Evolutionary conservation across 2,888 invertebrate genomes (phyloP), one percentile per base, ranked within the genome.

Genomic region (Melanargia galathea): DNA sequence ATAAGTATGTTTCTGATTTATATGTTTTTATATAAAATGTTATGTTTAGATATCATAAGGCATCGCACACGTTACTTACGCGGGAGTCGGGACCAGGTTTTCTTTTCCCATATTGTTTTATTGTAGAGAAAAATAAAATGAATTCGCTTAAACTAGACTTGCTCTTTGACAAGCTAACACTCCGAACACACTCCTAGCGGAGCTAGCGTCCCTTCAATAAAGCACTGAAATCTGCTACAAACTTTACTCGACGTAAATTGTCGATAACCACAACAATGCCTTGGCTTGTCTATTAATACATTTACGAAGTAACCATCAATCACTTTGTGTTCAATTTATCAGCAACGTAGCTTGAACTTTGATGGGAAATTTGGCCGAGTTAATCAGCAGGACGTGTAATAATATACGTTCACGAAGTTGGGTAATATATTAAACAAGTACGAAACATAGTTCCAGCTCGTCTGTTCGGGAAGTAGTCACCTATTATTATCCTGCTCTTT

Each of bases 311-410:
- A 35, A 33, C 24, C 58, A 58, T 58, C 58, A 58, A 58, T 58
- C 58, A 58, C 58, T 58, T 58, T 48, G 48, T 10, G 58, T 58
- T 35, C 58, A 58, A 58, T 48, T 48, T 58, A 58, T 58, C 46
- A 38, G 58, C 48, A 35, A 35, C 35, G 35, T 48, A 58, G 58
- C 48, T 35, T 35, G 22, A 58, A 58, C 48, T 58, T 58, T 58
- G 48, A 48, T 58, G 58, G 58, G 58, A 48, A 58, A 58, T 46
- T 58, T 58, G 46, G 48, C 22, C 6, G 48, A 48, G 35, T 48
- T 58, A 58, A 58, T 58, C 22, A 48, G 22, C 35, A 48, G 48
- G 58, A 48, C 58, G 46, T 56, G 56, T 45, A 35, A 33, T 35
- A 58, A 48, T 48, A 58, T 38, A 58, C 35, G 48, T 48, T 58